Evolutionary conservation across 2,113 vertebrate species (phyloP).

Genomic region (Neomonachus schauinslandi): DNA sequence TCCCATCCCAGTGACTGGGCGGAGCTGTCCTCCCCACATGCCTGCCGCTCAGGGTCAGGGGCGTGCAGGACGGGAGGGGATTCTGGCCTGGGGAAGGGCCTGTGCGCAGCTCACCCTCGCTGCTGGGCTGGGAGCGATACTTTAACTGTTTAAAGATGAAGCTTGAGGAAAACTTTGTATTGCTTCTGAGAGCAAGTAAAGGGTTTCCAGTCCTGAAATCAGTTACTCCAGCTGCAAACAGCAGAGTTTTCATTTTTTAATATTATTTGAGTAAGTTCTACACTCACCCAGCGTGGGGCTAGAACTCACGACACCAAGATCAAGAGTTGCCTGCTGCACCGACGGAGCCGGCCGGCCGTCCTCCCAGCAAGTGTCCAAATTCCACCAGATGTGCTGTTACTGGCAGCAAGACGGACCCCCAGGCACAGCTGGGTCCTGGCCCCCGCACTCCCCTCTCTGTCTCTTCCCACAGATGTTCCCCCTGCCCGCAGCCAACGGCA

Average conservation of each 20-base stretch:
- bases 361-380: too few species aligned
- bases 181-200: not conserved
- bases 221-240: not conserved
- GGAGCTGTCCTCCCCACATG: not conserved
- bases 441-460: conserved; percentile 38
- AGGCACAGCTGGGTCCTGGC: not conserved
- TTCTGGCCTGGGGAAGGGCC: not conserved
- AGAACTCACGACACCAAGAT: not conserved
- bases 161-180: not conserved
- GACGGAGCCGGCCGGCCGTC: too few species aligned
- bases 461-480: conserved; percentile 95
- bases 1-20: not conserved
- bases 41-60: not conserved
- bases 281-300: not conserved
- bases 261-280: not conserved
- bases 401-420: accelerated
- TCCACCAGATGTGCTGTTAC: accelerated
- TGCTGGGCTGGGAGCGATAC: not conserved
- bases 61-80: not conserved
- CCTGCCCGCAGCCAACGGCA: conserved; percentile 96
- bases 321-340: too few species aligned
- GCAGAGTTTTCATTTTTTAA: not conserved
- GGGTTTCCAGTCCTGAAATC: accelerated
- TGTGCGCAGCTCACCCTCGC: not conserved
- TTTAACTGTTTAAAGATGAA: not conserved